Conservation (phyloP, 2,888 invertebrate genomes). For the Neoaliturus tenellus region DNA sequence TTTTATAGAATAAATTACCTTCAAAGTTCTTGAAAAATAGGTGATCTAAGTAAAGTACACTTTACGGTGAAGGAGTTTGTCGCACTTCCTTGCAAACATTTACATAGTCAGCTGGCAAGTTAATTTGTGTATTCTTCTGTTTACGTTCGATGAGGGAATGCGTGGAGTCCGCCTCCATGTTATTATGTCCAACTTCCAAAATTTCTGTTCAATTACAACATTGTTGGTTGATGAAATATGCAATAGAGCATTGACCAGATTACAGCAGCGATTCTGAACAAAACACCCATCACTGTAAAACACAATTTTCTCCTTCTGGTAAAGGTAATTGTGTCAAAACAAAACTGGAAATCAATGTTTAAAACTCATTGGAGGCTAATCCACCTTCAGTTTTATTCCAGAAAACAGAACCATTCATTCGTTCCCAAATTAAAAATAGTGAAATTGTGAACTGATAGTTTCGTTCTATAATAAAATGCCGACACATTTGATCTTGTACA, state of each 20-base stretch:
- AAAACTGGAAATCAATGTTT: conserved; percentile 40
- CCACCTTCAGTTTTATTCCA: conserved; percentile 54
- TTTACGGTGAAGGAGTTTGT: not conserved
- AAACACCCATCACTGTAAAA: conserved; percentile 45
- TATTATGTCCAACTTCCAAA: conserved; percentile 47
- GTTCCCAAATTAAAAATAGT: conserved; percentile 26
- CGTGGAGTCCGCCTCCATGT: conserved; percentile 52
- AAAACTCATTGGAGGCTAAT: conserved; percentile 53
- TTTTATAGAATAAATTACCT: not conserved
- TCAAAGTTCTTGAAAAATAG: conserved; percentile 27
- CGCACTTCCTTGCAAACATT: conserved; percentile 24
- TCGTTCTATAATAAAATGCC: conserved; percentile 42
- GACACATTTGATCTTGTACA: conserved; percentile 45
- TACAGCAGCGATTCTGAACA: conserved; percentile 28
- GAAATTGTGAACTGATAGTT: conserved; percentile 32
- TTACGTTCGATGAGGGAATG: conserved; percentile 45
- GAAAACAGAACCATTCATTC: conserved; percentile 34
- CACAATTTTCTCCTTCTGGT: conserved; percentile 43
- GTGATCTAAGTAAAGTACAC: conserved; percentile 18
- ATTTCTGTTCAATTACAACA: conserved; percentile 47
- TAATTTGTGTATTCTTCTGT: conserved; percentile 41
- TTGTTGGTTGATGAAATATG: conserved; percentile 45
- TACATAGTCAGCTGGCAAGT: conserved; percentile 43
- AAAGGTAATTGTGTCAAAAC: conserved; percentile 35
- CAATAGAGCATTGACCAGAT: conserved; percentile 41